Evolutionary conservation across 37 sponge, comb jelly and placozoan species (phyloP).

Genomic region (Spongilla lacustris): DNA sequence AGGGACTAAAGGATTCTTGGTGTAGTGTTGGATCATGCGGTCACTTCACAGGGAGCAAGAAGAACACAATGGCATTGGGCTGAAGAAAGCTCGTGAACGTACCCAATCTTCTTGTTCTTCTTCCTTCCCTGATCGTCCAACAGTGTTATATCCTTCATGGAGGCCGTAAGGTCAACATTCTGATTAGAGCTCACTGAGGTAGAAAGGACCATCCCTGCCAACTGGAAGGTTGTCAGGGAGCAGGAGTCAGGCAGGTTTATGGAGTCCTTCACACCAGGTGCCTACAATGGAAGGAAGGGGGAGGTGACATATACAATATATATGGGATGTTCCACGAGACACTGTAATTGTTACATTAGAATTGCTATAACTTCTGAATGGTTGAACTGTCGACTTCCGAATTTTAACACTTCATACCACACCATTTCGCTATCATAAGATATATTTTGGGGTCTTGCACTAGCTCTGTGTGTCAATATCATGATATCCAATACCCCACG

Average conservation of each 20-base stretch:
- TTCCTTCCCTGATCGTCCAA: slow-evolving; percentile 40
- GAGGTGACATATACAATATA: too few relatives aligned
- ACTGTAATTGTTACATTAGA: too few relatives aligned
- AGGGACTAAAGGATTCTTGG: slow-evolving; percentile 57
- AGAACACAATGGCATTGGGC: neutral
- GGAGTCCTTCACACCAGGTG: neutral
- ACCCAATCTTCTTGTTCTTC: slow-evolving; percentile 58
- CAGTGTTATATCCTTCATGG: slow-evolving; percentile 51
- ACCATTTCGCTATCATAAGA: too few relatives aligned
- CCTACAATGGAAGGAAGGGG: neutral
- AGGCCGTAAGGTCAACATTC: slow-evolving; percentile 49
- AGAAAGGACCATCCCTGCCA: slow-evolving; percentile 30
- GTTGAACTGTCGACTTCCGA: too few relatives aligned
- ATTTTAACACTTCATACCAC: too few relatives aligned
- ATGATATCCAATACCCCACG: too few relatives aligned
- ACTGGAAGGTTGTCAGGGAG: slow-evolving; percentile 43
- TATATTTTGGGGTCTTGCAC: too few relatives aligned
- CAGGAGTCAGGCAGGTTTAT: neutral
- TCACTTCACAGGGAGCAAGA: slow-evolving; percentile 14
- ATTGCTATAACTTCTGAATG: too few relatives aligned
- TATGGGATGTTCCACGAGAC: too few relatives aligned
- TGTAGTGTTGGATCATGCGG: slow-evolving; percentile 68
- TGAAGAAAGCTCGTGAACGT: neutral
- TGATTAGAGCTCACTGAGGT: slow-evolving; percentile 21
- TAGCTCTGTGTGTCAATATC: too few relatives aligned